phyloP scores from a whole-genome alignment of 2,797 vertebrate genomes.

The Tympanoctomys barrerae region DNA sequence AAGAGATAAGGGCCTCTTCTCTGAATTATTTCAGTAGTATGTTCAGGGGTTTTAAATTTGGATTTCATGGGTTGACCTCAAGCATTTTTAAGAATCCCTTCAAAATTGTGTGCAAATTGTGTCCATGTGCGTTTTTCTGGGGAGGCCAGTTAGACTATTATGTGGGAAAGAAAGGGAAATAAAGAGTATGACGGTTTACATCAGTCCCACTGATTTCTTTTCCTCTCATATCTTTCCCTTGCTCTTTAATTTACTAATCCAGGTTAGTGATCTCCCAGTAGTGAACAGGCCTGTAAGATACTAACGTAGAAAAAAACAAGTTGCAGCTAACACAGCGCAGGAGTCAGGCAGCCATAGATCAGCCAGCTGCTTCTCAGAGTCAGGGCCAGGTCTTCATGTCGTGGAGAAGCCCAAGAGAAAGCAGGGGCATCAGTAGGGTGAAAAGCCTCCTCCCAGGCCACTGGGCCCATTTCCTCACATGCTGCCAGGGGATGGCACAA shows the following conservation, averaged over 20 bases:
- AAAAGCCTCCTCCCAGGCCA: constrained; percentile 9
- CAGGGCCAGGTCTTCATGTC: constrained; percentile 8
- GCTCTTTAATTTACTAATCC: constrained; percentile 45
- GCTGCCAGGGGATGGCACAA: not conserved
- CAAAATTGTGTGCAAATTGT: constrained; percentile 16
- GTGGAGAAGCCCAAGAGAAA: constrained; percentile 44
- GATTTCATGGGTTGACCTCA: not conserved
- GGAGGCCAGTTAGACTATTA: not conserved
- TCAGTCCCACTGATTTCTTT: not conserved
- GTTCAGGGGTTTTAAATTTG: constrained; percentile 45
- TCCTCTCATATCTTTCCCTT: constrained; percentile 26
- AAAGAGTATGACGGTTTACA: constrained; percentile 29
- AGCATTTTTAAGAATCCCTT: constrained; percentile 40
- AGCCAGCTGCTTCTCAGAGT: not conserved
- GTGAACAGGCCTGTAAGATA: not conserved
- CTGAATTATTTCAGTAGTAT: constrained; percentile 46
- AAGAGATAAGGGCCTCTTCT: not conserved
- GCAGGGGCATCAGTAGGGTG: not conserved
- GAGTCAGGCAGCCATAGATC: not conserved
- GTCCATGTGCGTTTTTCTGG: not conserved
- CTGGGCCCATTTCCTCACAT: not conserved
- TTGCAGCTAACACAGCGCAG: not conserved
- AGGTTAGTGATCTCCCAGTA: not conserved
- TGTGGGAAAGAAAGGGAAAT: not conserved
- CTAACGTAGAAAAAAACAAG: not conserved